These are phyloP conservation scores for Chaetogeoica ovagalla DNA, from an alignment of 2,888 invertebrate genomes.

Conservation along the genomic window DNA sequence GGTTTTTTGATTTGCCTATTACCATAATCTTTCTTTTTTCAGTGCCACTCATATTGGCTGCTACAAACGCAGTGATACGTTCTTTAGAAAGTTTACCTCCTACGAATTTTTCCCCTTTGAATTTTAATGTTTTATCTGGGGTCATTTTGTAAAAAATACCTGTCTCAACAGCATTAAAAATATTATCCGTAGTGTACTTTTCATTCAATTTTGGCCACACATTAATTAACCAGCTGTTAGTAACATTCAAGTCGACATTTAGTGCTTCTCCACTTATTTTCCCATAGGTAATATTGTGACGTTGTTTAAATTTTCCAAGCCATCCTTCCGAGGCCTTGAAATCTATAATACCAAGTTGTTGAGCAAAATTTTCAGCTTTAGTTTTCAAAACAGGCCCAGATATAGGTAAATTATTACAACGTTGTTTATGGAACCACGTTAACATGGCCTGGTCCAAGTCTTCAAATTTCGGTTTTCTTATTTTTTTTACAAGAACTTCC, in stretches of 20 bases:
- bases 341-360: conserved; percentile 20
- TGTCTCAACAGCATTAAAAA: background rate
- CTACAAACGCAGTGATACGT: conserved; percentile 14
- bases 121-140: conserved; percentile 4
- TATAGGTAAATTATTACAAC: too few species aligned
- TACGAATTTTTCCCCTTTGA: conserved; percentile 6
- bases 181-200: conserved; percentile 3
- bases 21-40: conserved; percentile 11
- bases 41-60: conserved; percentile 4
- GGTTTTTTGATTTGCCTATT: conserved; percentile 23
- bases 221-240: conserved; percentile 2
- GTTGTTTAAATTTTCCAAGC: conserved; percentile 29
- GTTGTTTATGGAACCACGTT: too few species aligned
- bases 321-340: conserved; percentile 21
- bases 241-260: conserved; percentile 27
- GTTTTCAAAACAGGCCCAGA: conserved; percentile 34
- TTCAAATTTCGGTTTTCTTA: too few species aligned
- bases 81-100: conserved; percentile 23
- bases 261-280: conserved; percentile 1
- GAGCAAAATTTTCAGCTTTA: conserved; percentile 21
- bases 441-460: too few species aligned
- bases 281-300: conserved; percentile 25
- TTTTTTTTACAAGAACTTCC: too few species aligned
- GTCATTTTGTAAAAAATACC: conserved; percentile 2
- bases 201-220: conserved; percentile 21